Conservation (phyloP, 2,888 invertebrate genomes). For the Bhutanitis thaidina region DNA sequence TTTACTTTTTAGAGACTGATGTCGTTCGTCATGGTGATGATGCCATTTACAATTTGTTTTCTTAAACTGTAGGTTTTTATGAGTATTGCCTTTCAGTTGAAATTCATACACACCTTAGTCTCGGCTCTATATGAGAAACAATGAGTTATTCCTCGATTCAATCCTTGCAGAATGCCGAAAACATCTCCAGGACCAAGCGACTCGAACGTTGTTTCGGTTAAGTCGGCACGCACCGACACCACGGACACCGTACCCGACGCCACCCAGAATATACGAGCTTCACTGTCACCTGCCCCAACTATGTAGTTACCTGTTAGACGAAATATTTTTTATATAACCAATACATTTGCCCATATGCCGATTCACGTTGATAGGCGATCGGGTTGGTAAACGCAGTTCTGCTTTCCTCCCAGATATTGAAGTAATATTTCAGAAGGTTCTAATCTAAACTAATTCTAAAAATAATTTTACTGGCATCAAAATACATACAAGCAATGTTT, state of each 20-base stretch:
- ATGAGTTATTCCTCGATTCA: slow-evolving; percentile 66
- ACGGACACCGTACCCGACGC: slow-evolving; percentile 67
- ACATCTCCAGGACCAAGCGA: slow-evolving; percentile 63
- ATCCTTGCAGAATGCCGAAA: slow-evolving; percentile 75
- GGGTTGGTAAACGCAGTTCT: too few relatives aligned
- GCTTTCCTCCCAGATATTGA: too few relatives aligned
- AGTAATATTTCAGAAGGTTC: too few relatives aligned
- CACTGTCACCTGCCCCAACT: slow-evolving; percentile 75
- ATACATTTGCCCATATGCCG: too few relatives aligned
- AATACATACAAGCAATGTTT: not conserved
- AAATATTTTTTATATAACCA: too few relatives aligned
- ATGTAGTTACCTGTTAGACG: slow-evolving; percentile 67
- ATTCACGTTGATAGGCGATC: too few relatives aligned
- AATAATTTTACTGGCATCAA: too few relatives aligned
- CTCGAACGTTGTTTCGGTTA: slow-evolving; percentile 71
- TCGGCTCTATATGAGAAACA: slow-evolving; percentile 76
- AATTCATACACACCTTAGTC: slow-evolving; percentile 48
- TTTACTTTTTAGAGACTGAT: too few relatives aligned
- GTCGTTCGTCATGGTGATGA: too few relatives aligned
- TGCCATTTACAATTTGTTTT: too few relatives aligned
- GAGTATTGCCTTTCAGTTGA: not conserved
- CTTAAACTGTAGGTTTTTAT: too few relatives aligned
- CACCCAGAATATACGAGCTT: slow-evolving; percentile 78
- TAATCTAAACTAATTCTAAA: too few relatives aligned
- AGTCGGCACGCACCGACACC: slow-evolving; percentile 59